phyloP scores from a whole-genome alignment of 2,113 vertebrate species.

The Tricholaema leucomelas region DNA sequence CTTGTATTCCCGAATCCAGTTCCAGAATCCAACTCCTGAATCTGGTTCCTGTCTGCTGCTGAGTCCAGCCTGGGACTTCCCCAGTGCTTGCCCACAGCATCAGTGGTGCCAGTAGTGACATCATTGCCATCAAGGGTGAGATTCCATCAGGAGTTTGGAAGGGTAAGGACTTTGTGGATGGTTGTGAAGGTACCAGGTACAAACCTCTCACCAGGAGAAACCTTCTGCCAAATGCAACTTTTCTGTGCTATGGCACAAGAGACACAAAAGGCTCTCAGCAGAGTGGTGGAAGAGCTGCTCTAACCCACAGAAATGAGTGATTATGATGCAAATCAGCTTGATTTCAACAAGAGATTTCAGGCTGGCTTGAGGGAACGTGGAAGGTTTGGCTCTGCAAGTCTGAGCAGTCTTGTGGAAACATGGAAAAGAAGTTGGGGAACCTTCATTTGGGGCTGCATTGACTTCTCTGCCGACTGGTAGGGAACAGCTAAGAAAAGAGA shows the following conservation, averaged over 20 bases:
- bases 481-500: not conserved
- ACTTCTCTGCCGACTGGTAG: not conserved
- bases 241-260: not conserved
- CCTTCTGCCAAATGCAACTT: not conserved
- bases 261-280: not conserved
- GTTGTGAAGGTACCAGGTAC: not conserved
- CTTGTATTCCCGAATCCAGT: too few species aligned
- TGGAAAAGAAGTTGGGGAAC: not conserved
- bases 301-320: slow-evolving; percentile 22
- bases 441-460: not conserved
- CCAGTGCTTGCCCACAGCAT: too few species aligned
- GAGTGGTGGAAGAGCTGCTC: not conserved
- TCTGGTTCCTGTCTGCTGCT: too few species aligned
- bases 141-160: not conserved
- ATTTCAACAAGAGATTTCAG: slow-evolving; percentile 8
- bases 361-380: slow-evolving; percentile 7
- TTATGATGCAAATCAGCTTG: slow-evolving; percentile 29
- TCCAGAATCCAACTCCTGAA: too few species aligned
- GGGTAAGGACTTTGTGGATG: not conserved
- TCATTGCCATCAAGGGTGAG: not conserved
- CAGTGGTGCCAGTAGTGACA: too few species aligned
- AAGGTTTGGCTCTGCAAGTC: not conserved
- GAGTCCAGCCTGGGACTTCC: too few species aligned
- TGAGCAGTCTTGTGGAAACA: not conserved
- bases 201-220: not conserved